These are phyloP conservation scores for Dermochelys coriacea DNA, from an alignment of 2,797 vertebrate genomes.

Conservation along the genomic window DNA sequence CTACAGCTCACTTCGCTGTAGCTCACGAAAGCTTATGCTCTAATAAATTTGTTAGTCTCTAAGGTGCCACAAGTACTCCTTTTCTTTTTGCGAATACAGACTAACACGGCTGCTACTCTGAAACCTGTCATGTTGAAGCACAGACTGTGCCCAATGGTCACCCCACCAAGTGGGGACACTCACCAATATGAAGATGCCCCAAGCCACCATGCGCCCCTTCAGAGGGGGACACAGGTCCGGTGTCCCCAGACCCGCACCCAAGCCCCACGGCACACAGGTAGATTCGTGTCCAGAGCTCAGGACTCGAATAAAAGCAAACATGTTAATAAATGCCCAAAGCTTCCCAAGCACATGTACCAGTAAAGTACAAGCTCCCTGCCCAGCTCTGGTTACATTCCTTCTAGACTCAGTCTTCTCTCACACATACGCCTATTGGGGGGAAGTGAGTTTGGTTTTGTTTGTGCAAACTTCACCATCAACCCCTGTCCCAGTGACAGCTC, in stretches of 20 bases:
- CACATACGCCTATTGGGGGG: neutral
- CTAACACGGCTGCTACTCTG: too few relatives aligned
- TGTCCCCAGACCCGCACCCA: neutral
- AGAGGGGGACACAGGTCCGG: neutral
- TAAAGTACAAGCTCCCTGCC: neutral
- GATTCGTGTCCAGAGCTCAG: neutral
- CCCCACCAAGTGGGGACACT: neutral
- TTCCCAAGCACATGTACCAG: neutral
- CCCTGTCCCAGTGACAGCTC: neutral
- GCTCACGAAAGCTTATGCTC: too few relatives aligned
- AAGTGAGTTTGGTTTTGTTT: neutral
- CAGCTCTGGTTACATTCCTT: rapidly evolving
- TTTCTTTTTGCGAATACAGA: too few relatives aligned
- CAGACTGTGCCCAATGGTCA: neutral
- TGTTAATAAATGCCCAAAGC: neutral
- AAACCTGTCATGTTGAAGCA: rapidly evolving
- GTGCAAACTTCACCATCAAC: neutral
- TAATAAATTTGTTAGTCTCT: too few relatives aligned
- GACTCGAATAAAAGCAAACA: neutral
- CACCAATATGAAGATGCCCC: neutral
- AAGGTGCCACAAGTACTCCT: too few relatives aligned
- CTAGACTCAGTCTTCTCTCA: neutral
- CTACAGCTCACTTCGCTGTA: too few relatives aligned
- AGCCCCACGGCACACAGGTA: neutral
- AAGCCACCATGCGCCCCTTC: neutral